Conservation (phyloP, 1,140 invertebrate species). For the Drosophila setifemur region DNA sequence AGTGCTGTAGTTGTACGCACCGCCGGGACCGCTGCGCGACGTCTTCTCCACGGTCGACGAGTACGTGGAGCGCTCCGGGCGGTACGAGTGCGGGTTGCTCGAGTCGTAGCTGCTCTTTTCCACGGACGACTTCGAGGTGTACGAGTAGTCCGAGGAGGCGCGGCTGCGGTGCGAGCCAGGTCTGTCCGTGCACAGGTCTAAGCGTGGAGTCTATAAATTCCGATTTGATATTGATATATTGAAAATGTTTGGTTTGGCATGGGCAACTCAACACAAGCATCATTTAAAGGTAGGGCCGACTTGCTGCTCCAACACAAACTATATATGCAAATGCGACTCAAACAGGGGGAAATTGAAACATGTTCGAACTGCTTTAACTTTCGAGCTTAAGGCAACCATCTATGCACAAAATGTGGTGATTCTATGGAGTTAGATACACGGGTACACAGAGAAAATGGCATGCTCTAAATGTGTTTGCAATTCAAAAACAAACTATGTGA, state of each 20-base stretch:
- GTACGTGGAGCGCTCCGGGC: constrained; percentile 86
- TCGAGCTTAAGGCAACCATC: constrained; percentile 26
- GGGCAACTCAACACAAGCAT: constrained; percentile 49
- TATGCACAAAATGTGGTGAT: constrained; percentile 37
- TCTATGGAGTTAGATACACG: constrained; percentile 33
- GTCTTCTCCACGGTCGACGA: constrained; percentile 87
- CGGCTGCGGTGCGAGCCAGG: constrained; percentile 85
- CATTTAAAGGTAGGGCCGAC: constrained; percentile 37
- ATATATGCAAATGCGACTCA: constrained; percentile 28
- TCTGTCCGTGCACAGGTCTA: constrained; percentile 91
- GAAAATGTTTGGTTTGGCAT: constrained; percentile 40
- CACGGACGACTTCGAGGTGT: constrained; percentile 88
- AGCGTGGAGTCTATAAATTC: constrained; percentile 90
- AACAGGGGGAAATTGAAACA: constrained; percentile 76
- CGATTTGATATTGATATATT: constrained; percentile 72
- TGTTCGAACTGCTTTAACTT: constrained; percentile 62
- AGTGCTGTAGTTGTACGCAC: constrained; percentile 87
- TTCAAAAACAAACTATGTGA: background rate
- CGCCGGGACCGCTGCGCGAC: constrained; percentile 86
- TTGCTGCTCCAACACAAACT: constrained; percentile 51
- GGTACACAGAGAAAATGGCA: constrained; percentile 20
- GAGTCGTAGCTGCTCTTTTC: constrained; percentile 83
- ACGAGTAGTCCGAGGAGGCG: constrained; percentile 87
- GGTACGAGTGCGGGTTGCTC: constrained; percentile 83
- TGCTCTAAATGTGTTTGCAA: background rate